These are phyloP conservation scores for Drosophila pruinosa DNA, from an alignment of 1,140 invertebrate species.

Conservation along the genomic window DNA sequence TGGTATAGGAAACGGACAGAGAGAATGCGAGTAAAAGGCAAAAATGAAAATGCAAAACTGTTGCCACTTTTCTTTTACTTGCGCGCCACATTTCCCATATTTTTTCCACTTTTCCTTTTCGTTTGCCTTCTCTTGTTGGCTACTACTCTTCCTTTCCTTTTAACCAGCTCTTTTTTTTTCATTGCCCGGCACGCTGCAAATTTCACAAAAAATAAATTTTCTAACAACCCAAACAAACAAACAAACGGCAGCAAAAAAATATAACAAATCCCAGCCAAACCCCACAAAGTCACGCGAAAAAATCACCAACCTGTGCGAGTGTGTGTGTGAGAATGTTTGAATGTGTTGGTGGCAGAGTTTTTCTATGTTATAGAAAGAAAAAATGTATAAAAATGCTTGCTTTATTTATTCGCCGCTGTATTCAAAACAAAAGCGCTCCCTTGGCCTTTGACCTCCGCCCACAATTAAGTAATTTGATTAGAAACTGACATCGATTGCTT, in stretches of 20 bases:
- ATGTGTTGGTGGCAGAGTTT: constrained; percentile 20
- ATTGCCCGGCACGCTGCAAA: constrained; percentile 39
- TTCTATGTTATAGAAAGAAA: constrained; percentile 65
- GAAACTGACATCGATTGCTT: constrained; percentile 47
- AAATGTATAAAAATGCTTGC: constrained; percentile 63
- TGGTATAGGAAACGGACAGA: constrained; percentile 43
- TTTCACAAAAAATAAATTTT: constrained; percentile 79
- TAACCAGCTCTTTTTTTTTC: constrained; percentile 10
- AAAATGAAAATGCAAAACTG: constrained; percentile 43
- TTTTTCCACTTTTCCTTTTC: constrained; percentile 59
- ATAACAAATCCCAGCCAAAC: constrained; percentile 60
- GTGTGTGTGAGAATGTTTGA: constrained; percentile 9
- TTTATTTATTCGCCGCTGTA: constrained; percentile 34
- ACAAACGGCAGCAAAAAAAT: constrained; percentile 75
- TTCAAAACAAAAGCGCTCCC: constrained; percentile 2
- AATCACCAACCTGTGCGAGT: constrained; percentile 48
- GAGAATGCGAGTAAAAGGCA: neutral
- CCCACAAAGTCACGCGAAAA: constrained; percentile 73
- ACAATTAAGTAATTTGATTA: constrained; percentile 58
- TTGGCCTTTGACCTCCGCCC: constrained; percentile 40
- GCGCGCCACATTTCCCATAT: constrained; percentile 58
- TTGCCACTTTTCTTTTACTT: constrained; percentile 81
- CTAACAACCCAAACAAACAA: constrained; percentile 80
- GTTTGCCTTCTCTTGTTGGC: constrained; percentile 15
- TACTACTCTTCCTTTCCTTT: constrained; percentile 43